Conservation (phyloP, 2,888 invertebrate genomes). For the Hydroisotoma schaefferi region DNA sequence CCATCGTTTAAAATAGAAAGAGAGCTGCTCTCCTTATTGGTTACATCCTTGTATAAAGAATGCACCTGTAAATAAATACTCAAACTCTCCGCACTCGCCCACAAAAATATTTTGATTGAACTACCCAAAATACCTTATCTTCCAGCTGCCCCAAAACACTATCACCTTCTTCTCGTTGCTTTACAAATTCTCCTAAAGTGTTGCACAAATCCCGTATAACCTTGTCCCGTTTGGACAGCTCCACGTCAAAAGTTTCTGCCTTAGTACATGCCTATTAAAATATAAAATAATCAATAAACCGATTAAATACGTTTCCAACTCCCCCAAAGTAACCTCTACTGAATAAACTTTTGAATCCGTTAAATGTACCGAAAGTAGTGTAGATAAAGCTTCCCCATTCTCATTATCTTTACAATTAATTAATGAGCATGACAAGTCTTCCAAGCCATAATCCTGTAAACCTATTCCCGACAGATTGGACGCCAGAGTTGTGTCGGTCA, state of each 20-base stretch:
- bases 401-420: constrained; percentile 3
- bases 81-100: too few species aligned
- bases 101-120: too few species aligned
- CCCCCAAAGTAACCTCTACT: too few species aligned
- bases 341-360: too few species aligned
- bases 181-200: neutral
- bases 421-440: constrained; percentile 1
- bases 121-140: neutral
- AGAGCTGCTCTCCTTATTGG: too few species aligned
- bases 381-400: too few species aligned
- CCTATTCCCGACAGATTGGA: neutral
- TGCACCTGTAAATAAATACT: too few species aligned
- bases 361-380: too few species aligned
- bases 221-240: neutral
- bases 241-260: constrained; percentile 6
- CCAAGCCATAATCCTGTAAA: neutral
- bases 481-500: neutral
- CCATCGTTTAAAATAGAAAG: too few species aligned
- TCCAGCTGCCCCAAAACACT: neutral
- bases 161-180: constrained; percentile 11
- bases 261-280: neutral
- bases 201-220: constrained; percentile 4
- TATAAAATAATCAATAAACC: too few species aligned
- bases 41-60: too few species aligned
- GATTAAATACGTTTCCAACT: too few species aligned